A percentile compares a stretch with the other conserved stretches of the same genome.
These are phyloP conservation scores for Carettochelys insculpta DNA, from an alignment of 2,113 vertebrate species.

Conservation along the genomic window DNA sequence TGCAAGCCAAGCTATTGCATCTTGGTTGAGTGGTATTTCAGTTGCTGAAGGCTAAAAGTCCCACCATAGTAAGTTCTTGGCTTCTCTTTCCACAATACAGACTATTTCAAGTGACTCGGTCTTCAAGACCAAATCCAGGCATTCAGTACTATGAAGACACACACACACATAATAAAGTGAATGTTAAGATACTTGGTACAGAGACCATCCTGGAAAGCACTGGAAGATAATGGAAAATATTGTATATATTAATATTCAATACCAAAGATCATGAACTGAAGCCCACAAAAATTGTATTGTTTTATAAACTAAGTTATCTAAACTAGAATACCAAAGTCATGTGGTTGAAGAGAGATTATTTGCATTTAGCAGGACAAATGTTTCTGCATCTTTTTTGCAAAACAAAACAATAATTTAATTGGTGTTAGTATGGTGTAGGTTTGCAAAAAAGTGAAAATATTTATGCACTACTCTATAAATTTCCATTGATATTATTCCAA, in stretches of 20 bases:
- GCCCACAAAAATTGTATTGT: background rate
- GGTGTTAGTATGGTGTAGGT: no score
- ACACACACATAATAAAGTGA: background rate
- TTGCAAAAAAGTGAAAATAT: background rate
- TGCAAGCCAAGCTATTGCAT: background rate
- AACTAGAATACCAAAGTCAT: background rate
- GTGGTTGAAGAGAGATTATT: background rate
- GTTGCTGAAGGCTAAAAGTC: background rate
- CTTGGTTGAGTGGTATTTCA: fast-evolving
- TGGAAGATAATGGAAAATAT: background rate
- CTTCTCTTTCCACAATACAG: background rate
- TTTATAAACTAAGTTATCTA: background rate
- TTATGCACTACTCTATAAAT: fast-evolving
- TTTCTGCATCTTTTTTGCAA: background rate
- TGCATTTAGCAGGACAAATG: background rate
- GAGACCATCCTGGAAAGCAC: background rate
- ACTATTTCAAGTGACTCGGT: background rate
- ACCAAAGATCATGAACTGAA: background rate
- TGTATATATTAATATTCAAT: background rate
- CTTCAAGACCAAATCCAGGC: background rate
- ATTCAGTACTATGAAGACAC: fast-evolving
- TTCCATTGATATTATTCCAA: background rate
- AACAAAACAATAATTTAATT: background rate
- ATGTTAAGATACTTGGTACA: background rate
- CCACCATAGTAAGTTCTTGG: fast-evolving